These are phyloP conservation scores for Gorilla gorilla DNA, from an alignment of 2,113 vertebrate genomes.

Conservation along the genomic window DNA sequence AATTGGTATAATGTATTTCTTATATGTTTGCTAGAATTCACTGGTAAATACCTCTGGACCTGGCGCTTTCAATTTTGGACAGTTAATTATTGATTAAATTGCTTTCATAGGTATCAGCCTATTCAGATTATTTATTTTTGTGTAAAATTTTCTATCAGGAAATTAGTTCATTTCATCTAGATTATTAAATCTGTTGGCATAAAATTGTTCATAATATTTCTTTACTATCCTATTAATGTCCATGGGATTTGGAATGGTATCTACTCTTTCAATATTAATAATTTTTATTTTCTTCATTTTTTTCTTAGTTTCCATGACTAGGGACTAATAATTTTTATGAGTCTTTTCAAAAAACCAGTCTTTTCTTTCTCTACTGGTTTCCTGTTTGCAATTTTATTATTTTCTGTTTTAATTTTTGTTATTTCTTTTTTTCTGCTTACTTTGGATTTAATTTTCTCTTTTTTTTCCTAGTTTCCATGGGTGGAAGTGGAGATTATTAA, in stretches of 20 bases:
- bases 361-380: neutral
- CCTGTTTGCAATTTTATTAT: neutral
- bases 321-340: neutral
- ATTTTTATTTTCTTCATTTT: neutral
- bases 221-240: neutral
- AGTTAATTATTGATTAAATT: neutral
- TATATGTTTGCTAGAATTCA: neutral
- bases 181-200: neutral
- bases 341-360: neutral
- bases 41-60: neutral
- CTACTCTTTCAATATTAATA: neutral
- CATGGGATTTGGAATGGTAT: neutral
- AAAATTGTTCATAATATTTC: neutral
- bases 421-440: neutral
- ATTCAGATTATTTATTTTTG: neutral
- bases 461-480: neutral
- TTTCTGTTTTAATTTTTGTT: neutral
- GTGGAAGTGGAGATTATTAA: neutral
- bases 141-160: neutral
- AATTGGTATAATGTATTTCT: neutral
- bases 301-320: neutral
- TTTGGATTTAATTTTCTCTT: neutral
- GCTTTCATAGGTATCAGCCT: neutral
- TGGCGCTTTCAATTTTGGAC: neutral
- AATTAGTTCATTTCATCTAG: neutral